Evolutionary conservation across 2,888 invertebrate genomes (phyloP), one percentile per base, ranked within the genome.

Genomic region (Amiota communis): DNA sequence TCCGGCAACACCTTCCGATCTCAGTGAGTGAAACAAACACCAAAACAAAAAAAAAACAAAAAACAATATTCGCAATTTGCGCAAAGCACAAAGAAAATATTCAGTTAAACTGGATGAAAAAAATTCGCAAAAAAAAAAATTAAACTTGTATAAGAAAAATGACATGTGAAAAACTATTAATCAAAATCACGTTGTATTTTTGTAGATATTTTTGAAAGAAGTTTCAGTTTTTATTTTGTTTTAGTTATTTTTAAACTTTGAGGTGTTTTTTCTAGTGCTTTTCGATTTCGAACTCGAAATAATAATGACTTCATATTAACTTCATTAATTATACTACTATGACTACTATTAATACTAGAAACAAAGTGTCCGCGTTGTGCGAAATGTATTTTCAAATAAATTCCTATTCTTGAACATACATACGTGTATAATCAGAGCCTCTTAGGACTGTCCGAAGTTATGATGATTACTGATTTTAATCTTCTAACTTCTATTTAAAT

Each of bases 1-100:
- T 83, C 86, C 86, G 83, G 83, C 83, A 85, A 85, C 83, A 83
- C 86, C 83, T 83, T 84, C 81, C 77, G 84, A 36, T 36, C 2
- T 36, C 36, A 6, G 36, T 36, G 36, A 36, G 36, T 36, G 36
- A 36, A 36, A 57, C n/a, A 23, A 13, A 20, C 8, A 53, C 20
- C 47, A 15, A 46, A 65, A 8, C 53, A 65, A 65, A 48, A 20
- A 53, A 68, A 15, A 1, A 48, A 9, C 56, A 23, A 51, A 13
- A 51, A 13, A 15, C 57, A 61, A 57, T 49, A 51, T 68, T 51
- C 67, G 53, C 67, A 67, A 49, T n/a, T n/a, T 85, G 84, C 36
- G 36, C 84, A 82, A 86, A 86, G 46, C 47, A 63, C 57, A 70
- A 48, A n/a, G 20, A 65, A 65, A 23, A 13, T 3, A 4, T 36